Evolutionary conservation across 2,113 vertebrate species (phyloP).

Genomic region (Geococcyx californianus): DNA sequence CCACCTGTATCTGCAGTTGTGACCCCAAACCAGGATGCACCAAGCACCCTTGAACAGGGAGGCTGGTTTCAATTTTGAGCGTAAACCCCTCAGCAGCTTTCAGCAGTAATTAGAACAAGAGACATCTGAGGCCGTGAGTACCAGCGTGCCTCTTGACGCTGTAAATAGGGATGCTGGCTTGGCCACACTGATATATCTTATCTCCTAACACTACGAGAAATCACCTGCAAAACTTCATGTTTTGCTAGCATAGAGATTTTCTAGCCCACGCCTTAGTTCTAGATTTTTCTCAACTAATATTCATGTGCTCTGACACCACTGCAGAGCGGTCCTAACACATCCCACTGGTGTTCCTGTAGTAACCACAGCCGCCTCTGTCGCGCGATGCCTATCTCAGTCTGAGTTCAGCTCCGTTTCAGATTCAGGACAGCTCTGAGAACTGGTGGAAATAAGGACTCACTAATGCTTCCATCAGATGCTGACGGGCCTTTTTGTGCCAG

Average conservation of each 20-base stretch:
- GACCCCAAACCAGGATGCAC: neutral
- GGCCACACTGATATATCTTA: neutral
- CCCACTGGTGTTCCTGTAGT: neutral
- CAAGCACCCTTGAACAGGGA: neutral
- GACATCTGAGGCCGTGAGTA: neutral
- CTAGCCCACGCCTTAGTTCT: neutral
- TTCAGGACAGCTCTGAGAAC: neutral
- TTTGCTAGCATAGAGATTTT: neutral
- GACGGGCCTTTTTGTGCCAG: conserved; percentile 31
- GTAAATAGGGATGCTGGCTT: neutral
- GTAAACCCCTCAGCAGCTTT: neutral
- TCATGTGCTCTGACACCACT: neutral
- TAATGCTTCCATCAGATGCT: conserved; percentile 27
- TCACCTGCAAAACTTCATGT: neutral
- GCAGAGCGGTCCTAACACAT: neutral
- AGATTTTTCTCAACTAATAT: neutral
- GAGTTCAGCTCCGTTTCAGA: neutral
- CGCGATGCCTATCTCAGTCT: neutral
- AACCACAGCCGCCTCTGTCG: neutral
- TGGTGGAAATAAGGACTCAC: neutral
- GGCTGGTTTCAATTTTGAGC: neutral
- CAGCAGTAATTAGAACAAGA: neutral
- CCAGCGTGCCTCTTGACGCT: neutral
- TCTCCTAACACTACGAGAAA: neutral
- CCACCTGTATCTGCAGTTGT: neutral